Evolutionary conservation across 2,797 vertebrate genomes (phyloP).

Genomic region (Dipus sagitta): DNA sequence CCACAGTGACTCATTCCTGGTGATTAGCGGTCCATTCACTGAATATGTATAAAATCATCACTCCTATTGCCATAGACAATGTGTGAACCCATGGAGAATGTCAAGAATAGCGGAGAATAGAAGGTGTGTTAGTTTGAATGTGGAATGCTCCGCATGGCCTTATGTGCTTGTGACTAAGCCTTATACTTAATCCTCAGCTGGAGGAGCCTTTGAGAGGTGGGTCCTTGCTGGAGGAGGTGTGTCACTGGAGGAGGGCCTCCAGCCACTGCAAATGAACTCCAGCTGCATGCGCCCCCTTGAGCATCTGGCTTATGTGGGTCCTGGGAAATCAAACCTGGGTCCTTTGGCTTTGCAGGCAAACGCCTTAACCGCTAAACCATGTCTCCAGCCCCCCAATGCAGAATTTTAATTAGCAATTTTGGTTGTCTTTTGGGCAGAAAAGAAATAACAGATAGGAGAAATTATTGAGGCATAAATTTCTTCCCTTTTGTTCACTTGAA

Average conservation of each 20-base stretch:
- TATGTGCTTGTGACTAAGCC: no score
- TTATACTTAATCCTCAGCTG: no score
- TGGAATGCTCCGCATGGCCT: no score
- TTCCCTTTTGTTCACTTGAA: neutral
- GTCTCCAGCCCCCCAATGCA: neutral
- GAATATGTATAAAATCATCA: neutral
- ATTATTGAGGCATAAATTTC: neutral
- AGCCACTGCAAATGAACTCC: no score
- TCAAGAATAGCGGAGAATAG: neutral
- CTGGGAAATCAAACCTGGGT: no score
- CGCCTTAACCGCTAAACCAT: no score
- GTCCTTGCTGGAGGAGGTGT: no score
- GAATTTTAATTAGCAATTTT: slow-evolving; percentile 33
- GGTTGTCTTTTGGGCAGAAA: neutral
- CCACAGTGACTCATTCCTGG: neutral
- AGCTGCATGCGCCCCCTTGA: no score
- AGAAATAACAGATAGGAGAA: neutral
- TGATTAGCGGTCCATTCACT: neutral
- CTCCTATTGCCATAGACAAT: neutral
- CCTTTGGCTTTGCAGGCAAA: no score
- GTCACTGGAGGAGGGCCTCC: no score
- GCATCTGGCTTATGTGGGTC: no score
- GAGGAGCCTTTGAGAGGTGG: no score
- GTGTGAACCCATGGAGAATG: neutral
- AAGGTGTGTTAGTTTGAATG: neutral